Evolutionary conservation across 2,113 vertebrate species (phyloP).

Genomic region (Triplophysa dalaica): DNA sequence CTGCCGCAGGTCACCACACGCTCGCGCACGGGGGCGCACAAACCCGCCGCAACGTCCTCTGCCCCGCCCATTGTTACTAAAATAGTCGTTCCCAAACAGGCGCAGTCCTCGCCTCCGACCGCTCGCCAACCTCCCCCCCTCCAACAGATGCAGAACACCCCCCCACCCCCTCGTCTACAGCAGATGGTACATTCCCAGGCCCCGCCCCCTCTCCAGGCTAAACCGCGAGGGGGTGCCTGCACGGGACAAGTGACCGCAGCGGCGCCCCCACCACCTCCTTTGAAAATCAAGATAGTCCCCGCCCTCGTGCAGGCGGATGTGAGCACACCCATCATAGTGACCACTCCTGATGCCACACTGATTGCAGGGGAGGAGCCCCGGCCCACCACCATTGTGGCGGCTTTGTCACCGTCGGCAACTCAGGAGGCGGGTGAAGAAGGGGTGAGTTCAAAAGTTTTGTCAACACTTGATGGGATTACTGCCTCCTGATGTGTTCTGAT

Average conservation of each 20-base stretch:
- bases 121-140: conserved; percentile 83
- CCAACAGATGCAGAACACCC: conserved; percentile 82
- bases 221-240: conserved; percentile 64
- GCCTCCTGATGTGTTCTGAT: too few species aligned
- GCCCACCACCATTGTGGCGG: conserved; percentile 52
- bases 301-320: conserved; percentile 72
- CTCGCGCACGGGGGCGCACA: conserved; percentile 72
- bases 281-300: conserved; percentile 83
- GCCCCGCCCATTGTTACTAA: conserved; percentile 76
- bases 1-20: conserved; percentile 75
- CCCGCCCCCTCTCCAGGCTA: conserved; percentile 76
- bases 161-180: conserved; percentile 74
- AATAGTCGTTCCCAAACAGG: conserved; percentile 84
- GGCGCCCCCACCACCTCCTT: conserved; percentile 80
- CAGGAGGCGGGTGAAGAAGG: conserved; percentile 70
- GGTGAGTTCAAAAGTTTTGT: conserved; percentile 50
- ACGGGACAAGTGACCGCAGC: conserved; percentile 55
- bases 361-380: conserved; percentile 64
- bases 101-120: conserved; percentile 69
- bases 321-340: conserved; percentile 56
- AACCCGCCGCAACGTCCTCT: conserved; percentile 60
- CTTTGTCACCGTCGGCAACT: conserved; percentile 40
- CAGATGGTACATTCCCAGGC: conserved; percentile 74
- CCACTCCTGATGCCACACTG: conserved; percentile 55
- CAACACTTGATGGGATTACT: too few species aligned